Conservation (phyloP, 2,797 vertebrate genomes). For the Phrynocephalus forsythii region DNA sequence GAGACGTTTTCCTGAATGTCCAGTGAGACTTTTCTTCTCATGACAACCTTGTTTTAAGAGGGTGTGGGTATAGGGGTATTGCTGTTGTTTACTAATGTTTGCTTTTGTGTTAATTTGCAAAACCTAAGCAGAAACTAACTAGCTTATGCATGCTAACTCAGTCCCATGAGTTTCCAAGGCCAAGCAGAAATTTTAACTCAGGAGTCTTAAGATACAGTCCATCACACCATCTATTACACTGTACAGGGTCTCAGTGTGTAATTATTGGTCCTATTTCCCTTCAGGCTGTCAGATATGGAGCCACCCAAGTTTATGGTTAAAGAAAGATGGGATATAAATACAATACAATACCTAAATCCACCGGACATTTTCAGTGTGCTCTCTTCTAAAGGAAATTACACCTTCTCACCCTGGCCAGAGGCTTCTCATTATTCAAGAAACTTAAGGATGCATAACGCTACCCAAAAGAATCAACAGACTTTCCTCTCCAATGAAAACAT, state of each 20-base stretch:
- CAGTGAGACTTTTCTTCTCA: too few relatives aligned
- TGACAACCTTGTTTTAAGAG: not conserved
- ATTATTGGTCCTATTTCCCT: too few relatives aligned
- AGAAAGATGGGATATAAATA: not conserved
- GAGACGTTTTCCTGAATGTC: not conserved
- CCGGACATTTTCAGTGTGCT: not conserved
- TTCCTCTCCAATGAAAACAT: slow-evolving; percentile 1
- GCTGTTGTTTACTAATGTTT: too few relatives aligned
- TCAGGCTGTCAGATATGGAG: not conserved
- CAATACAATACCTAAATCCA: not conserved
- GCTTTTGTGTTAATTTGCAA: too few relatives aligned
- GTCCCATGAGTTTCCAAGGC: too few relatives aligned
- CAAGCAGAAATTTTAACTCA: too few relatives aligned
- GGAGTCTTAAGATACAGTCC: too few relatives aligned
- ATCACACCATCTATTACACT: too few relatives aligned
- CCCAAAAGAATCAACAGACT: not conserved
- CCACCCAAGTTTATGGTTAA: not conserved
- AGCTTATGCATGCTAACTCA: too few relatives aligned
- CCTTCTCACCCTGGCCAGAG: not conserved
- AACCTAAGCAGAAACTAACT: too few relatives aligned
- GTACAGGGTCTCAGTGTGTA: too few relatives aligned
- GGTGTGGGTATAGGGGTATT: not conserved
- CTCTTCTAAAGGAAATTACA: not conserved
- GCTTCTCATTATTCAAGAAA: not conserved
- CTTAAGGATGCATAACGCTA: not conserved